These are phyloP conservation scores for Tamias sibiricus DNA, from an alignment of 2,113 vertebrate species.

Conservation along the genomic window DNA sequence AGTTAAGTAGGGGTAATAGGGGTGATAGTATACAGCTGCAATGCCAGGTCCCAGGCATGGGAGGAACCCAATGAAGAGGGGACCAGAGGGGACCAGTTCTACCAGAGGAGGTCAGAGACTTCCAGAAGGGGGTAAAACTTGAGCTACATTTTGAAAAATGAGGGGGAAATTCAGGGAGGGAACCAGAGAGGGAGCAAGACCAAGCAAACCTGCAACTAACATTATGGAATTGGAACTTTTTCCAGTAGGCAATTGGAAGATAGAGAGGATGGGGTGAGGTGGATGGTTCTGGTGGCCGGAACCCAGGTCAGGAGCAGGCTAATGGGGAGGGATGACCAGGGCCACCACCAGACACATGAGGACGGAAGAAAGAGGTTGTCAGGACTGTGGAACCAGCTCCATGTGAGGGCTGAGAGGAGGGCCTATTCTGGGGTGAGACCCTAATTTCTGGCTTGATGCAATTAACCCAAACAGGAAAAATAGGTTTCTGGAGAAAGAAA, in stretches of 20 bases:
- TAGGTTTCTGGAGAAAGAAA: conserved; percentile 29
- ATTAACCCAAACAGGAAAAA: neutral
- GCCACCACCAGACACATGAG: neutral
- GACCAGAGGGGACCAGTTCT: neutral
- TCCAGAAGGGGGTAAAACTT: neutral
- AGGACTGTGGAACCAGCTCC: neutral
- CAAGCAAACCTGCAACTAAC: neutral
- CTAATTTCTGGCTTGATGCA: neutral
- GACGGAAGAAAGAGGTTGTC: neutral
- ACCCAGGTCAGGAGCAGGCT: neutral
- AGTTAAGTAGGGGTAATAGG: neutral
- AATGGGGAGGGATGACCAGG: neutral
- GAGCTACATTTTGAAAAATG: neutral
- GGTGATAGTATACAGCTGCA: neutral
- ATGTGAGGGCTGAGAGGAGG: neutral
- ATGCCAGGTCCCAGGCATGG: neutral
- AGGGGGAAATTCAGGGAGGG: neutral
- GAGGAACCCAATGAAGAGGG: neutral
- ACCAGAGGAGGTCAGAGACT: neutral
- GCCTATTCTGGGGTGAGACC: neutral
- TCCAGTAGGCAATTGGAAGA: neutral
- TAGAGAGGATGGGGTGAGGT: neutral
- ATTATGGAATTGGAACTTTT: neutral
- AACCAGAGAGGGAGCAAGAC: neutral
- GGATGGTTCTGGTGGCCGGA: neutral